Evolutionary conservation across 1,140 invertebrate species (phyloP).

Genomic region (Drosophila mauritiana): DNA sequence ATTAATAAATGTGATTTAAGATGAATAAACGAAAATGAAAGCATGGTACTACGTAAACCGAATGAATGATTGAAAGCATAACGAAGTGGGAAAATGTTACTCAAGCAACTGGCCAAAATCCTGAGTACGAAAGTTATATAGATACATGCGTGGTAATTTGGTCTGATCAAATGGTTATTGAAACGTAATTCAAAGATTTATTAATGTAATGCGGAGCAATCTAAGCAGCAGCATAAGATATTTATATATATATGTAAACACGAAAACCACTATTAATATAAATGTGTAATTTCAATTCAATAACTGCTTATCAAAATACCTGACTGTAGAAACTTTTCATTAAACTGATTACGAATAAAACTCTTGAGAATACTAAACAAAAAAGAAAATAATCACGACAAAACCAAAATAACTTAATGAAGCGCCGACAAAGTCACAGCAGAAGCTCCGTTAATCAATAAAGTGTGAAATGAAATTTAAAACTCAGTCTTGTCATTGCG

Average conservation of each 20-base stretch:
- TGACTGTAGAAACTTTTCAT: slow-evolving; percentile 81
- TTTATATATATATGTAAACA: slow-evolving; percentile 60
- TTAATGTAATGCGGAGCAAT: slow-evolving; percentile 69
- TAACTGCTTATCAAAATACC: slow-evolving; percentile 82
- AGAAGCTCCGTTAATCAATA: slow-evolving; percentile 64
- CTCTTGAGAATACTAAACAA: slow-evolving; percentile 44
- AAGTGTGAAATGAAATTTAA: slow-evolving; percentile 57
- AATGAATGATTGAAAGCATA: slow-evolving; percentile 31
- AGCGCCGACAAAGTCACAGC: slow-evolving; percentile 61
- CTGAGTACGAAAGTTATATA: slow-evolving; percentile 43
- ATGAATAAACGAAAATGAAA: slow-evolving; percentile 57
- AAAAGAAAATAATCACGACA: slow-evolving; percentile 45
- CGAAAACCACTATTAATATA: slow-evolving; percentile 55
- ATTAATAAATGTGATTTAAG: slow-evolving; percentile 83
- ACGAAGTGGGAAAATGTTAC: slow-evolving; percentile 22
- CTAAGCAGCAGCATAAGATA: slow-evolving; percentile 67
- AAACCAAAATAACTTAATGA: slow-evolving; percentile 52
- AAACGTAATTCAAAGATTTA: slow-evolving; percentile 59
- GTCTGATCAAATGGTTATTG: slow-evolving; percentile 61
- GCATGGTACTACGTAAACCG: slow-evolving; percentile 60
- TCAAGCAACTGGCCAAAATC: slow-evolving; percentile 43
- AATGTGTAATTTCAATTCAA: slow-evolving; percentile 75
- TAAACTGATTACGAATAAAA: slow-evolving; percentile 42
- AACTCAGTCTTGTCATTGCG: slow-evolving; percentile 6
- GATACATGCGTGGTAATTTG: slow-evolving; percentile 40